phyloP scores from a whole-genome alignment of 2,888 invertebrate species.

The Tridacna crocea region DNA sequence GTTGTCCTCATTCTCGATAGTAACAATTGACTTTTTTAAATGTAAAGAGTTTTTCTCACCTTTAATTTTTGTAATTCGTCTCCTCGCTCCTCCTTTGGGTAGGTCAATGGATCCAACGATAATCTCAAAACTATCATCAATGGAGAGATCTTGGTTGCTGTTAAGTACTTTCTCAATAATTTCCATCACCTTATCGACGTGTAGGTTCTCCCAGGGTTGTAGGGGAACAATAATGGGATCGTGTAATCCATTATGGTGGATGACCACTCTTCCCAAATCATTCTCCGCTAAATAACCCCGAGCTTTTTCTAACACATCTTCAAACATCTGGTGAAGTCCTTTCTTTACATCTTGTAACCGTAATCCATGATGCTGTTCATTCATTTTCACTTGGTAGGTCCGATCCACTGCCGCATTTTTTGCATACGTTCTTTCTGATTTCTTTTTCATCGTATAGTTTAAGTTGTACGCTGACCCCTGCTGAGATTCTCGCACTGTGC shows the following conservation, averaged over 20 bases:
- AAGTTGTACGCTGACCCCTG: too few relatives aligned
- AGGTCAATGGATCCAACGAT: slow-evolving; percentile 42
- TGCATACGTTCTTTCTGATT: slow-evolving; percentile 20
- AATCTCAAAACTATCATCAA: slow-evolving; percentile 47
- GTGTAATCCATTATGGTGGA: slow-evolving; percentile 38
- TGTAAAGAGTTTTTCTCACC: slow-evolving; percentile 32
- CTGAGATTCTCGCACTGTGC: too few relatives aligned
- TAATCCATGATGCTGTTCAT: slow-evolving; percentile 12
- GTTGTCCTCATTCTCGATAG: slow-evolving; percentile 25
- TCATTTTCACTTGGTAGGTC: slow-evolving; percentile 18
- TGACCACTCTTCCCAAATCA: slow-evolving; percentile 35
- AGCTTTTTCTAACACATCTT: slow-evolving; percentile 17
- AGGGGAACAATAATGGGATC: slow-evolving; percentile 50
- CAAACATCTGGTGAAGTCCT: slow-evolving; percentile 27
- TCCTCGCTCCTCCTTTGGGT: slow-evolving; percentile 23
- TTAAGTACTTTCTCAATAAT: slow-evolving; percentile 54
- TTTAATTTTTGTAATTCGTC: slow-evolving; percentile 16
- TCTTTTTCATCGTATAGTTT: slow-evolving; percentile 10
- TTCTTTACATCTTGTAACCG: background rate
- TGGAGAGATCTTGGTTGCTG: slow-evolving; percentile 48
- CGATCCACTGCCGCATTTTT: slow-evolving; percentile 22
- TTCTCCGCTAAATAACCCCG: slow-evolving; percentile 20
- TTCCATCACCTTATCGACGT: slow-evolving; percentile 21
- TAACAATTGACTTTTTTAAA: slow-evolving; percentile 21
- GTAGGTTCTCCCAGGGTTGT: slow-evolving; percentile 41